Evolutionary conservation across 35 echinoderm and acorn worm genomes (phyloP).

Genomic region (Apostichopus japonicus): DNA sequence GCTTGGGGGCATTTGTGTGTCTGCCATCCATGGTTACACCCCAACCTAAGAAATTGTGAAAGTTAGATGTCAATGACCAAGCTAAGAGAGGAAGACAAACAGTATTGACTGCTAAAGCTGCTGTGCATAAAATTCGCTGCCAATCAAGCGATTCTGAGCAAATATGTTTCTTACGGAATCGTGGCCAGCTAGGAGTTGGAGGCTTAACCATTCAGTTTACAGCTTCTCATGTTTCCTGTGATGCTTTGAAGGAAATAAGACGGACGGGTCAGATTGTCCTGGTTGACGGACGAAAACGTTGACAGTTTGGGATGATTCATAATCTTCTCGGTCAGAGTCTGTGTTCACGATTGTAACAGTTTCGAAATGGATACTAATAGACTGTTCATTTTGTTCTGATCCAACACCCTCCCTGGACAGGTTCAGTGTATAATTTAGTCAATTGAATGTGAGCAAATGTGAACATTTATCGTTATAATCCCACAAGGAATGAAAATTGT

Average conservation of each 20-base stretch:
- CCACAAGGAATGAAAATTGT: too few species aligned
- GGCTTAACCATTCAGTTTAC: background rate
- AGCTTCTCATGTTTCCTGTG: background rate
- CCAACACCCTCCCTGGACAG: too few species aligned
- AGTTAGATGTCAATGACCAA: conserved; percentile 33
- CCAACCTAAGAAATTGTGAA: background rate
- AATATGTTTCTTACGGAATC: background rate
- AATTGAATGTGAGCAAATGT: too few species aligned
- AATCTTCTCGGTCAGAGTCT: background rate
- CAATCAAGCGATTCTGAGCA: conserved; percentile 26
- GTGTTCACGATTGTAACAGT: too few species aligned
- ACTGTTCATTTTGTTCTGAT: too few species aligned
- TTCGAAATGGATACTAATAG: too few species aligned
- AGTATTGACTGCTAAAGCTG: background rate
- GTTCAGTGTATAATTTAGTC: too few species aligned
- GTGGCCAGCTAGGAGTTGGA: background rate
- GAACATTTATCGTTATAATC: too few species aligned
- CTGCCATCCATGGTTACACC: background rate
- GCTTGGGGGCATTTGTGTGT: background rate
- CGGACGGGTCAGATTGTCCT: background rate
- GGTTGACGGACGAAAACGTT: background rate
- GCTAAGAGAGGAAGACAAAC: background rate
- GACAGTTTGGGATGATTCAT: background rate
- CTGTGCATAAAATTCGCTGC: conserved; percentile 1
- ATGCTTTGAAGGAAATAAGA: background rate